A percentile compares a stretch with the other conserved stretches of the same genome.
These are phyloP conservation scores for Prionace glauca DNA, from an alignment of 2,797 vertebrate genomes.

Conservation along the genomic window DNA sequence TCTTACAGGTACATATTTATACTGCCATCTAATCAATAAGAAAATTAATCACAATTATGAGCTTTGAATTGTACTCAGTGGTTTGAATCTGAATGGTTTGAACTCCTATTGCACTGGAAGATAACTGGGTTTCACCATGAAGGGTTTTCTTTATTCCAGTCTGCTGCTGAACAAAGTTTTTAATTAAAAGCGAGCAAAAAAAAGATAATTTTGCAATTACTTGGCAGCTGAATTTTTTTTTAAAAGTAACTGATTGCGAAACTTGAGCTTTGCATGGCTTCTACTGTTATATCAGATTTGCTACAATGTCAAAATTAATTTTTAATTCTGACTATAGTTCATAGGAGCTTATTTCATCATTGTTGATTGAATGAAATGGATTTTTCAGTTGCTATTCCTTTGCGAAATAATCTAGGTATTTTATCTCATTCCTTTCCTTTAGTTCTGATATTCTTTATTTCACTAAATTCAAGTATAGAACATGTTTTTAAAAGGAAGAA, in stretches of 20 bases:
- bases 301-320: neutral
- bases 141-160: neutral
- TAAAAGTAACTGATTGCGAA: neutral
- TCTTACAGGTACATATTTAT: too few species aligned
- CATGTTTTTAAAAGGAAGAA: neutral
- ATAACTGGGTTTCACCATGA: neutral
- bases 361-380: neutral
- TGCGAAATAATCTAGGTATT: neutral
- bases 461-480: neutral
- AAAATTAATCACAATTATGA: neutral
- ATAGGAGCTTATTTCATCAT: neutral
- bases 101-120: neutral
- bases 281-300: neutral
- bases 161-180: neutral
- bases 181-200: neutral
- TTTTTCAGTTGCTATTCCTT: neutral
- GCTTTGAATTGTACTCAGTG: neutral
- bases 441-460: neutral
- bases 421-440: neutral
- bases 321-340: neutral
- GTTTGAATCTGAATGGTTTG: neutral
- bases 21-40: neutral
- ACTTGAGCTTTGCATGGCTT: neutral
- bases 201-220: slow-evolving; percentile 7
- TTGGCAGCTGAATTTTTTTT: neutral